Evolutionary conservation across 2,888 invertebrate genomes (phyloP).

Genomic region (Himalopsyche kuldschensis): DNA sequence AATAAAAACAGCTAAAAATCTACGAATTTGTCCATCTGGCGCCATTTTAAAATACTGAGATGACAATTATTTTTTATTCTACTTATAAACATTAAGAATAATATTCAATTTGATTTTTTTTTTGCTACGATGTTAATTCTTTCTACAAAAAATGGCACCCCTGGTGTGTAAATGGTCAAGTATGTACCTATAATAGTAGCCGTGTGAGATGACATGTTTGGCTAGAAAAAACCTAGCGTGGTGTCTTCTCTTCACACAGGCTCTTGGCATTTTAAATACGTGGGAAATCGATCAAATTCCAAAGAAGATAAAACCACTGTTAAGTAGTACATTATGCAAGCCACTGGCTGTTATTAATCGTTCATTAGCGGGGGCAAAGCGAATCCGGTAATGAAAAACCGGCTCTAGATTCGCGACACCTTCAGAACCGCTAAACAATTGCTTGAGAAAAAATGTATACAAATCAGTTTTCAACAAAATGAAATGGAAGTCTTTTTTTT

Average conservation of each 20-base stretch:
- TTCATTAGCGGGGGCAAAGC: not conserved
- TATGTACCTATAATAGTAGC: not conserved
- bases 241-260: not conserved
- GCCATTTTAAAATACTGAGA: too few species aligned
- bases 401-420: not conserved
- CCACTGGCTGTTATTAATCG: not conserved
- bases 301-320: not conserved
- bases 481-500: too few species aligned
- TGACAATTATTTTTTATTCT: too few species aligned
- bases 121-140: not conserved
- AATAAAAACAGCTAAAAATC: too few species aligned
- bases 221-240: not conserved
- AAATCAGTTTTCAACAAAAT: too few species aligned
- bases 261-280: constrained; percentile 12
- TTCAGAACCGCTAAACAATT: not conserved
- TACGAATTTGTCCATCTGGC: too few species aligned
- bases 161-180: not conserved
- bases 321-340: constrained; percentile 6
- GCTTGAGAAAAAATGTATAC: too few species aligned
- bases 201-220: not conserved
- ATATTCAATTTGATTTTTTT: not conserved
- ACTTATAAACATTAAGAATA: not conserved
- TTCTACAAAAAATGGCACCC: not conserved
- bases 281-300: constrained; percentile 12
- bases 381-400: not conserved